Base-by-base conservation (phyloP, 1,140 invertebrate species). In the Scylla paramamosain region DNA sequence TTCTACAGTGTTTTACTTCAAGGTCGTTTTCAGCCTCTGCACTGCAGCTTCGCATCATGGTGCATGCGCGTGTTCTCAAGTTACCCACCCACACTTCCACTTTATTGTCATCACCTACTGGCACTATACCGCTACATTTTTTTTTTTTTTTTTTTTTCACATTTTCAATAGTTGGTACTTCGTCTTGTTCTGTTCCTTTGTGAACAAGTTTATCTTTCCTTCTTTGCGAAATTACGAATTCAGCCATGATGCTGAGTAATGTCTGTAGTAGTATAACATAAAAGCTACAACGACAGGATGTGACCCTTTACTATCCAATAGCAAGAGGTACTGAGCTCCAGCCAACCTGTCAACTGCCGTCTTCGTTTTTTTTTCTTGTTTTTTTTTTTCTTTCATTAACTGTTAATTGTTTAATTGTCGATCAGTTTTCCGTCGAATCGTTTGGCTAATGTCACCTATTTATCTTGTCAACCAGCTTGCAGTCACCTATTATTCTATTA, bases 81-180 rank as follows among this genome's bases (percentile, higher is more conserved):
- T 87, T 87, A n/a, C 3, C 16, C 84, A n/a, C 3, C 16, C 84
- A 25, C 84, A 87, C 39, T 87, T 87, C 84, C 84, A 28, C 39
- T n/a, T 28, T 28, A 87, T 87, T 25, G 14, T 87, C n/a, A 87
- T 87, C 28, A 29, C 84, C 84, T n/a, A 28, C 84, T 87, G 84
- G 4, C n/a, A 87, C 84, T 87, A 87, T n/a, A 28, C 84, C n/a
- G 28, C 8, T 87, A 87, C 84, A 87, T 87, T 14, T 87, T 87
- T 86, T 86, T 86, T 25, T 86, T n/a, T n/a, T n/a, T n/a, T n/a
- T n/a, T n/a, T n/a, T n/a, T 87, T 87, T 87, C 84, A 87, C 84
- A 87, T 87, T 87, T 28, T 1, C 84, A 87, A 87, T 87, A 87
- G 2, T 0, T 59, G 52, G 1, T 87, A 87, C 1, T 87, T n/a